A percentile compares a stretch with the other conserved stretches of the same genome.
phyloP scores from a whole-genome alignment of 2,113 vertebrate genomes.

The Pachycephala philippinensis region DNA sequence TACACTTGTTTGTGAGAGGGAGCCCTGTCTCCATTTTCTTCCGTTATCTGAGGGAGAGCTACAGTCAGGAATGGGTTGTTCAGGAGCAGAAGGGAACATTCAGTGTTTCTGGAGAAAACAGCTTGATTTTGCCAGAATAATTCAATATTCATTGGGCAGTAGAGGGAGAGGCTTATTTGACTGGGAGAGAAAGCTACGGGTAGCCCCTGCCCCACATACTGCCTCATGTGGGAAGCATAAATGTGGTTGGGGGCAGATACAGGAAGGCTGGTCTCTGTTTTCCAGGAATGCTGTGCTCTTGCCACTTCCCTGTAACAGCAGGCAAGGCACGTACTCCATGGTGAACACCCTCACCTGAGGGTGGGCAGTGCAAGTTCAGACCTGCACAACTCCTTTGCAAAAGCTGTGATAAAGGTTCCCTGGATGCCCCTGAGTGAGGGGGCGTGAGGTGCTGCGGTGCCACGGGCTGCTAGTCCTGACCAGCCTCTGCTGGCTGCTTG shows the following conservation, averaged over 20 bases:
- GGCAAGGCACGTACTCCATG: rapidly evolving
- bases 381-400: background rate
- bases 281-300: background rate
- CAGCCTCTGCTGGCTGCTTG: background rate
- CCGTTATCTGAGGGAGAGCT: background rate
- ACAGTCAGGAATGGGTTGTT: background rate
- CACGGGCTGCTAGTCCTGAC: background rate
- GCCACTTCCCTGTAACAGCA: background rate
- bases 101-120: background rate
- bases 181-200: background rate
- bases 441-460: rapidly evolving
- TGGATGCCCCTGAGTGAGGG: background rate
- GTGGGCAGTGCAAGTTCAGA: background rate
- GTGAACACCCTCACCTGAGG: background rate
- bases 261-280: background rate
- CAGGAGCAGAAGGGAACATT: background rate
- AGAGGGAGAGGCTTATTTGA: background rate
- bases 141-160: background rate
- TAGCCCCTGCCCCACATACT: background rate
- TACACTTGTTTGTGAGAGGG: rapidly evolving
- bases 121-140: background rate
- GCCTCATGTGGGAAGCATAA: background rate
- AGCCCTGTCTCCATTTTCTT: background rate
- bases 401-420: background rate
- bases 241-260: background rate